phyloP scores from a whole-genome alignment of 2,113 vertebrate species.

The Oryzias woworae region DNA sequence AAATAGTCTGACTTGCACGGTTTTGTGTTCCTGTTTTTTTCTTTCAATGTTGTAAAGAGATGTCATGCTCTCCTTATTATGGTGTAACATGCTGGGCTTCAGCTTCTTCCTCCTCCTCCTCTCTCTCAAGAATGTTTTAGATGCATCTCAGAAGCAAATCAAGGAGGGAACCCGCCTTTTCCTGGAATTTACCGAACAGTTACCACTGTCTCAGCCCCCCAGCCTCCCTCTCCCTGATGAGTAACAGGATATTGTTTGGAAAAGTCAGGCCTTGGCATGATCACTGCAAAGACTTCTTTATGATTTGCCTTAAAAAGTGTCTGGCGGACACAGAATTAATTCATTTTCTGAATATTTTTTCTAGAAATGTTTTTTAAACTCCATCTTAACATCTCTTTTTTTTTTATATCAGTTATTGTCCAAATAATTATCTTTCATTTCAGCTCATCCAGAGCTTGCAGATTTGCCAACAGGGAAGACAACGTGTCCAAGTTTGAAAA shows the following conservation, averaged over 20 bases:
- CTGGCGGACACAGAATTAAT: no score
- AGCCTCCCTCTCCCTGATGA: slow-evolving; percentile 7
- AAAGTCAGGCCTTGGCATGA: slow-evolving; percentile 9
- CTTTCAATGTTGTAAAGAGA: neutral
- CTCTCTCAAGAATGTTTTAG: slow-evolving; percentile 36
- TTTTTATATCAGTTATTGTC: no score
- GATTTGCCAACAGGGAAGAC: neutral
- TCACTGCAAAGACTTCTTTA: neutral
- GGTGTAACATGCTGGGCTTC: neutral
- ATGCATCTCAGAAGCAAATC: slow-evolving; percentile 37
- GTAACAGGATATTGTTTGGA: slow-evolving; percentile 16
- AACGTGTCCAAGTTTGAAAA: neutral
- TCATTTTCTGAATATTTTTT: no score
- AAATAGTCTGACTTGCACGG: neutral
- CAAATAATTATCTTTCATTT: no score
- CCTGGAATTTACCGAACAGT: slow-evolving; percentile 29
- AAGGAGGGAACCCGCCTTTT: slow-evolving; percentile 25
- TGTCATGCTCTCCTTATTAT: neutral
- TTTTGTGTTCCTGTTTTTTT: neutral
- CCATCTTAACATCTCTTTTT: no score
- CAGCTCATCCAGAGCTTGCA: no score
- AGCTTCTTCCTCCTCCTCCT: slow-evolving; percentile 1
- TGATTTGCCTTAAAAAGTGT: no score
- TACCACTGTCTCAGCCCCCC: slow-evolving; percentile 10
- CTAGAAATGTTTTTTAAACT: no score